These are phyloP conservation scores for Dolichoris vasculosae DNA, from an alignment of 1,140 invertebrate genomes.

Conservation along the genomic window DNA sequence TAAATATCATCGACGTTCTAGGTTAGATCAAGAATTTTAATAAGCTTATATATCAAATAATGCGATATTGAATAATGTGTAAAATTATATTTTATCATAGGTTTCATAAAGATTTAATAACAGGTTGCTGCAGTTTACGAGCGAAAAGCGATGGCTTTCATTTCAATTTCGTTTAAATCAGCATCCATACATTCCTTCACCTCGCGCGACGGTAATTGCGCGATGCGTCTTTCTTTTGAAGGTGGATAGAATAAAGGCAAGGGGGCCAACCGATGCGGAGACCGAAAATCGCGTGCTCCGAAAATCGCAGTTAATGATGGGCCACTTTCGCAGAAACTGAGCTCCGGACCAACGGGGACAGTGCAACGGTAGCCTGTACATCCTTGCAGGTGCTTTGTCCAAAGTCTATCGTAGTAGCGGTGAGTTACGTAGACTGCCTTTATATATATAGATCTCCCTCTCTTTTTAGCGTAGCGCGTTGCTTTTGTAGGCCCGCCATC, in stretches of 20 bases:
- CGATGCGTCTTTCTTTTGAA: neutral
- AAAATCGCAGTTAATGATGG: slow-evolving; percentile 33
- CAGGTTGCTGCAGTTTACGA: neutral
- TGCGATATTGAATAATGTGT: neutral
- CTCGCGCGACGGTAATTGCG: neutral
- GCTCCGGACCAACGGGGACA: neutral
- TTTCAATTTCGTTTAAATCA: slow-evolving; percentile 9
- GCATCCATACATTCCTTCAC: neutral
- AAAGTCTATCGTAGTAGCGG: neutral
- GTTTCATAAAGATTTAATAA: neutral
- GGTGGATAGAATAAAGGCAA: neutral
- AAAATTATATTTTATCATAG: neutral
- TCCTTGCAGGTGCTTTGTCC: slow-evolving; percentile 24
- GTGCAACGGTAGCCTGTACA: slow-evolving; percentile 12
- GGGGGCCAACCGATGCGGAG: neutral
- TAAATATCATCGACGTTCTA: neutral
- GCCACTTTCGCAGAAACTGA: slow-evolving; percentile 10
- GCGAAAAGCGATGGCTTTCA: neutral
- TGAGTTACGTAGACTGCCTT: neutral
- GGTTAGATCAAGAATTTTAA: neutral
- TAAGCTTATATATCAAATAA: neutral
- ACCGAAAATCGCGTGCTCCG: neutral
- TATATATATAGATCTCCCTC: neutral
- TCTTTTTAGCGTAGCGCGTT: neutral
- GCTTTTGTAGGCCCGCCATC: slow-evolving; percentile 27